Percentiles rank a stretch among this genome's conserved stretches.
Conservation (phyloP, 2,797 vertebrate species). For the Neoniphon sammara region DNA sequence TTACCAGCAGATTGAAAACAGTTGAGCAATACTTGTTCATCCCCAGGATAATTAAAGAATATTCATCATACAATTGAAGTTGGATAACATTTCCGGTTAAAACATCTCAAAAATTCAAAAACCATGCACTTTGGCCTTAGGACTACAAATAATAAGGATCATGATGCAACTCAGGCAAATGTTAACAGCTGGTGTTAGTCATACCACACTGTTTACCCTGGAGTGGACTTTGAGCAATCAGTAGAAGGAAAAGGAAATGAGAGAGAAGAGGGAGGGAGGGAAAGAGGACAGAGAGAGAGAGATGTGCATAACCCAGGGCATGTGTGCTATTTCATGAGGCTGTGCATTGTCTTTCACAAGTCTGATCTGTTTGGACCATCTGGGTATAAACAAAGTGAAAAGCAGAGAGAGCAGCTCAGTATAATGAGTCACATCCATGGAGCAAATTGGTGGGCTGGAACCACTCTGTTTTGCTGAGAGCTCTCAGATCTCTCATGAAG, state of each 20-base stretch:
- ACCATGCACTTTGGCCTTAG: neutral
- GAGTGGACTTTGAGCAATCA: slow-evolving; percentile 10
- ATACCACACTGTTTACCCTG: neutral
- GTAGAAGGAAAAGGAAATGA: neutral
- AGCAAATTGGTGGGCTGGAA: slow-evolving; percentile 5
- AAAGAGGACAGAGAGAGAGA: neutral
- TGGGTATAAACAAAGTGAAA: neutral
- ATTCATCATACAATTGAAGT: too few species aligned
- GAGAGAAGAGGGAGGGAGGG: neutral
- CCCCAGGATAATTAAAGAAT: too few species aligned
- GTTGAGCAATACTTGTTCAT: too few species aligned
- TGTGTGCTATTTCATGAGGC: slow-evolving; percentile 4
- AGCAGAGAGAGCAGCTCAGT: neutral
- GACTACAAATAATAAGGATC: neutral
- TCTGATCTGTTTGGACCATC: slow-evolving; percentile 10
- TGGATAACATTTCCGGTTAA: neutral
- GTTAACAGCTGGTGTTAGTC: neutral
- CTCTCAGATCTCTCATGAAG: slow-evolving; percentile 8
- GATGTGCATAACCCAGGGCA: neutral
- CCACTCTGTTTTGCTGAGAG: neutral
- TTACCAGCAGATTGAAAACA: too few species aligned
- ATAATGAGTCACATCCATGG: neutral
- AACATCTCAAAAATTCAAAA: neutral
- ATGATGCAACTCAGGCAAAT: neutral
- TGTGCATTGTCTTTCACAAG: neutral